Conservation (phyloP, 1,140 invertebrate genomes). For the Ridgeia piscesae region DNA sequence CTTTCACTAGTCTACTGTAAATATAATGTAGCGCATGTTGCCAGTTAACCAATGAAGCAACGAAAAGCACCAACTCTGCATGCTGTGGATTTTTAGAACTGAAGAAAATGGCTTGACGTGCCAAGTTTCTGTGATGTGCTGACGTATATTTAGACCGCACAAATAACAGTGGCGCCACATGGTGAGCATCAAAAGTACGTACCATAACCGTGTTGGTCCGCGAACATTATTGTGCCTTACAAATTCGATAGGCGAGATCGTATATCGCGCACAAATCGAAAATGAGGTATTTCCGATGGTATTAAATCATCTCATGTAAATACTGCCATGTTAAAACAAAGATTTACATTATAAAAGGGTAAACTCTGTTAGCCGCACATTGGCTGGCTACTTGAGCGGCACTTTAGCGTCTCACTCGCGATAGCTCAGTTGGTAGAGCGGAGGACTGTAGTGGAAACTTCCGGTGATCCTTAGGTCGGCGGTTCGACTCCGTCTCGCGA, state of each 20-base stretch:
- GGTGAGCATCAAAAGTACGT: background rate
- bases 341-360: background rate
- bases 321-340: background rate
- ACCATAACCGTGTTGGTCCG: too few species aligned
- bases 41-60: too few species aligned
- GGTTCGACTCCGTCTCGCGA: constrained; percentile 2
- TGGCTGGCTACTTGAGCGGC: background rate
- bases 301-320: background rate
- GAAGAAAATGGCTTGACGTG: too few species aligned
- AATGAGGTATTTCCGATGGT: background rate
- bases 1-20: too few species aligned
- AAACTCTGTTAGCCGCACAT: background rate
- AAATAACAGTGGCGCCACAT: background rate
- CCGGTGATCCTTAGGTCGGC: background rate
- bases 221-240: background rate
- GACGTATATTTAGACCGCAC: too few species aligned
- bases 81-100: too few species aligned
- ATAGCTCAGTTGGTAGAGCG: constrained; percentile 3
- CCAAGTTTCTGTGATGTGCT: too few species aligned
- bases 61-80: too few species aligned
- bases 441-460: background rate
- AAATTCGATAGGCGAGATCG: background rate
- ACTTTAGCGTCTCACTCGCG: background rate
- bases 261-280: background rate
- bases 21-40: too few species aligned